A percentile compares a stretch with the other conserved stretches of the same genome.
These are phyloP conservation scores for Capitulum mitella DNA, from an alignment of 2,888 invertebrate genomes.

Conservation along the genomic window DNA sequence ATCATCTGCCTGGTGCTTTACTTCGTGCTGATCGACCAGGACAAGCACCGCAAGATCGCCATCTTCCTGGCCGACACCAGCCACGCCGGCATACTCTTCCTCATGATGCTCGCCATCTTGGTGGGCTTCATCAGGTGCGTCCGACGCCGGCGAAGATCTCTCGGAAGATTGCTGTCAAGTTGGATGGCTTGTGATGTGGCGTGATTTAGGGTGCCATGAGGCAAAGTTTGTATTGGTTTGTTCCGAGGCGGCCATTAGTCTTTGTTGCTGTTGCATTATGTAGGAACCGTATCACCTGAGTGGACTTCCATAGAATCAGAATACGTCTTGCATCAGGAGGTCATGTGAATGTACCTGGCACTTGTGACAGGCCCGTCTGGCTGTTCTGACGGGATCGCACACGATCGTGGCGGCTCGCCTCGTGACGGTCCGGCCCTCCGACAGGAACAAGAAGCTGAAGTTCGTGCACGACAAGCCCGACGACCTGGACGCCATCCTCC, in stretches of 20 bases:
- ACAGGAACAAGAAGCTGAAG: slow-evolving; percentile 54
- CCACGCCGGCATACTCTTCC: slow-evolving; percentile 76
- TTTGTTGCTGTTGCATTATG: neutral
- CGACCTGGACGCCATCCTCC: slow-evolving; percentile 79
- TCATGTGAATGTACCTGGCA: neutral
- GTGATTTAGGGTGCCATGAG: too few relatives aligned
- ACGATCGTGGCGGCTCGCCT: too few relatives aligned
- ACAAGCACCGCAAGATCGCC: slow-evolving; percentile 66
- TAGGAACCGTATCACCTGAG: neutral
- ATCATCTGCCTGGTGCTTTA: slow-evolving; percentile 89
- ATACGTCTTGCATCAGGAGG: neutral
- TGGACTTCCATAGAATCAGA: neutral
- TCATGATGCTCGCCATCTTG: slow-evolving; percentile 80
- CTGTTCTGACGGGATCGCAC: too few relatives aligned
- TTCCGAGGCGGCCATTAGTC: neutral
- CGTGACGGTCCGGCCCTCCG: too few relatives aligned
- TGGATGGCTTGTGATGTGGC: neutral
- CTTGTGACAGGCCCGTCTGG: too few relatives aligned
- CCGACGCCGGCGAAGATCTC: too few relatives aligned
- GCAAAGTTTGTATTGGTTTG: neutral
- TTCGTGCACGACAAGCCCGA: slow-evolving; percentile 88
- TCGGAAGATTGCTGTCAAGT: too few relatives aligned
- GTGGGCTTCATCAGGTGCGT: slow-evolving; percentile 78
- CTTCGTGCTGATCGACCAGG: slow-evolving; percentile 76
- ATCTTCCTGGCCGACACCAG: slow-evolving; percentile 87